Evolutionary conservation across 2,113 vertebrate species (phyloP), one percentile per base, ranked within the genome.

Genomic region (Thunnus thynnus): DNA sequence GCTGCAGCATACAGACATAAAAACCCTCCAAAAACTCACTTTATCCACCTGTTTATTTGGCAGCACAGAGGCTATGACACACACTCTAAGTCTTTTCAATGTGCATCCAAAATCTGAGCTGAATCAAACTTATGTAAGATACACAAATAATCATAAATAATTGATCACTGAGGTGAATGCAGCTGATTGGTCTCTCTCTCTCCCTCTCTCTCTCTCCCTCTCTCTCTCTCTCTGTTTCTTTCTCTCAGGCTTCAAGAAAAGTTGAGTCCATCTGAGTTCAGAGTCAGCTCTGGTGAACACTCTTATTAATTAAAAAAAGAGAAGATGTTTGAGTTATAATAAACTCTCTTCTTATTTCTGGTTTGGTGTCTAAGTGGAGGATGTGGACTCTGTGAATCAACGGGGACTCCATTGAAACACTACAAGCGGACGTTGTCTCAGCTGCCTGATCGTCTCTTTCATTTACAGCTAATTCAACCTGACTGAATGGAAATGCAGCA

Each of bases 401-500:
- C 52, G 63, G 71, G 22, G 5, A 80, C 18, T 67, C 25, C 20
- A 5, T 22, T 27, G 4, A 61, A 63, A 44, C 27, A 48, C 55
- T 30, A 13, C 5, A 7, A 52, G 54, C 4, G 8, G 72, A 16
- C 54, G 41, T 72, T n/a, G 8, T 46, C 27, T 63, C 32, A 16
- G 12, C 67, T 20, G 10, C 25, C 48, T 47, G 0, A 27, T 71
- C 36, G 56, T 13, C n/a, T 20, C 48, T 76, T 13, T 57, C 12
- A 61, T 78, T 76, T 9, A 60, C 13, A 63, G 14, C 52, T 13
- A n/a, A 25, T 69, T 52, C 27, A 41, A 55, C 73, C 16, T 13
- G 27, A 56, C 12, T 30, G 60, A 63, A 27, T 48, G 18, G 84
- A 86, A 61, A 95, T 95, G 94, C 92, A 93, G 88, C 94, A 91